Base-by-base conservation (phyloP, 2,797 vertebrate genomes). In the Myioborus miniatus region DNA sequence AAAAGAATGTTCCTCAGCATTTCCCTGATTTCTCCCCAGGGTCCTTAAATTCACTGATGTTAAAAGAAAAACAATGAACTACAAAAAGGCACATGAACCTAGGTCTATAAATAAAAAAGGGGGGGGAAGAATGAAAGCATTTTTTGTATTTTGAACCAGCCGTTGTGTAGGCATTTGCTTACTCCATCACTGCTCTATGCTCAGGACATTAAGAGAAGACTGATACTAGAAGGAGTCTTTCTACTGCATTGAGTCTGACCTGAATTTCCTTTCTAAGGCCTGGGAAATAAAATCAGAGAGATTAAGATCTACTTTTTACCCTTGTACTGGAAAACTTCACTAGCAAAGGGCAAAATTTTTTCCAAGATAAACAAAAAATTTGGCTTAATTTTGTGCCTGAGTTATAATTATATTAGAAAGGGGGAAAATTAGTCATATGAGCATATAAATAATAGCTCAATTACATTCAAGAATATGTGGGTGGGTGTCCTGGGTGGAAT, bases 401-500 rank as follows among this genome's bases (percentile, higher is more conserved):
- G 71, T 82, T 95, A 96, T 85, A 96, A 94, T 91, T 90, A 96
- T 6, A 39, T 76, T 81, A 16, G 23, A 74, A 88, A 79, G 30
- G 27, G 46, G 9, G 6, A 11, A 85, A 93, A 83, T 81, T 93
- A 87, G 72, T 93, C 78, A 89, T 87, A 87, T 76, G 53, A 76
- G n/a, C 53, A 37, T 74, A 68, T 92, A 96, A 95, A 95, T 92
- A 94, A 96, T 86, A 94, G 39, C 71, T 95, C 52, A 0, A 56
- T 95, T 93, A 92, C 87, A 81, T 93, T 85, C 50, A 82, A 67
- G 69, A 75, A 49, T 83, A 85, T 75, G 83, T 85, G 78, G 70
- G 94, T 90, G 91, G 58, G 34, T 93, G 75, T 93, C 87, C 82
- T 92, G 65, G 32, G 71, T 81, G 80, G 83, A 94, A 95, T 88